A percentile compares a stretch with the other conserved stretches of the same genome.
These are phyloP conservation scores for Marmota flaviventris DNA, from an alignment of 2,113 vertebrate genomes.

Conservation along the genomic window DNA sequence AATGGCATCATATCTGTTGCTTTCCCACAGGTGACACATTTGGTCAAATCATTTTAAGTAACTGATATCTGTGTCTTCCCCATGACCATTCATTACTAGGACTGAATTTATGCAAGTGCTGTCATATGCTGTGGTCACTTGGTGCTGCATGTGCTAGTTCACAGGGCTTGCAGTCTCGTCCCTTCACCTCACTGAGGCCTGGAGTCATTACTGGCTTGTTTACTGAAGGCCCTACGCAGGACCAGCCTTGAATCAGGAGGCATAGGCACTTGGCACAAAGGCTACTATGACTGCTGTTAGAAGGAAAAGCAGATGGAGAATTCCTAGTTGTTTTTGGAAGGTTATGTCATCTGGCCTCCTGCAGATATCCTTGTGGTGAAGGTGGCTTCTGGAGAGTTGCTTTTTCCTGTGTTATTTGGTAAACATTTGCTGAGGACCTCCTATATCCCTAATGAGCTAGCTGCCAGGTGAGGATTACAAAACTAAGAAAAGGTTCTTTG, in stretches of 20 bases:
- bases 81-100: background rate
- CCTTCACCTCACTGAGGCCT: background rate
- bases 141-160: background rate
- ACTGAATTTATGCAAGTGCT: constrained; percentile 11
- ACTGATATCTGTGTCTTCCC: background rate
- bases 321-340: constrained; percentile 28
- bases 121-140: background rate
- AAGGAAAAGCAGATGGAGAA: background rate
- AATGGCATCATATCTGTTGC: background rate
- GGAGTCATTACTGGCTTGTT: background rate
- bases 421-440: background rate
- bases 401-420: background rate
- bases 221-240: background rate
- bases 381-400: background rate
- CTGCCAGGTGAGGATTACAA: background rate
- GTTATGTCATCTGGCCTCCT: background rate
- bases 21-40: background rate
- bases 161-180: background rate
- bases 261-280: background rate
- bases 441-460: background rate
- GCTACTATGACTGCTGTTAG: background rate
- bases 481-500: constrained; percentile 18
- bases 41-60: background rate
- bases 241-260: constrained; percentile 1
- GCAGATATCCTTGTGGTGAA: background rate